Evolutionary conservation across 1,140 invertebrate species (phyloP).

Genomic region (Musca vetustissima): DNA sequence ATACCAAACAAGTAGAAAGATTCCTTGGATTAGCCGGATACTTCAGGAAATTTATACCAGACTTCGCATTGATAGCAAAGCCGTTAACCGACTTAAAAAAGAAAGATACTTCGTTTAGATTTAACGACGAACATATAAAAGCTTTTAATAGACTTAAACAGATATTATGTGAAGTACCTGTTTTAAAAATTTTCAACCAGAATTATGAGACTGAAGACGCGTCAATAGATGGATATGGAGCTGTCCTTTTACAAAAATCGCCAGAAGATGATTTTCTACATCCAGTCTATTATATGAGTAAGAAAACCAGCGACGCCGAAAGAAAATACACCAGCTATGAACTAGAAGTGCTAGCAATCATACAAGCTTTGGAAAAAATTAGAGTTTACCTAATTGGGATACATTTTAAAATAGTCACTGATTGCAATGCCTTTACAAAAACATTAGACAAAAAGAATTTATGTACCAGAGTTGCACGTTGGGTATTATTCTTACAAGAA

Average conservation of each 20-base stretch:
- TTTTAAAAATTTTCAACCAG: slow-evolving; percentile 46
- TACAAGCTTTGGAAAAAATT: slow-evolving; percentile 47
- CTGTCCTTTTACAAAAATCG: slow-evolving; percentile 42
- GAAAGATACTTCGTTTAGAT: neutral
- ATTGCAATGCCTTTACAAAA: too few species aligned
- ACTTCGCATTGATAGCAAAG: slow-evolving; percentile 33
- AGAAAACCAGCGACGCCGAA: too few species aligned
- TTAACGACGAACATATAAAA: slow-evolving; percentile 10
- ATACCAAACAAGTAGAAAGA: slow-evolving; percentile 40
- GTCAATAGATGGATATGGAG: slow-evolving; percentile 36
- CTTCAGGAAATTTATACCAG: slow-evolving; percentile 48
- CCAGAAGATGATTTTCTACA: too few species aligned
- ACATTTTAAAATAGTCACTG: neutral
- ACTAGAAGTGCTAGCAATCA: slow-evolving; percentile 27
- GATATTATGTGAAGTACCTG: slow-evolving; percentile 53
- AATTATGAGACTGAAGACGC: slow-evolving; percentile 46
- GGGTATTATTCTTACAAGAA: too few species aligned
- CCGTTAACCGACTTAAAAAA: slow-evolving; percentile 34
- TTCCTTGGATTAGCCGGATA: slow-evolving; percentile 52
- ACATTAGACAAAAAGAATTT: too few species aligned
- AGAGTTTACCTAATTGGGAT: slow-evolving; percentile 32
- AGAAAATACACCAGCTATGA: slow-evolving; percentile 44
- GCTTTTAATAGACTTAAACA: slow-evolving; percentile 37
- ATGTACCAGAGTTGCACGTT: too few species aligned
- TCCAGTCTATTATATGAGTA: too few species aligned